Evolutionary conservation across 2,797 vertebrate species (phyloP).

Genomic region (Telmatherina bonti): DNA sequence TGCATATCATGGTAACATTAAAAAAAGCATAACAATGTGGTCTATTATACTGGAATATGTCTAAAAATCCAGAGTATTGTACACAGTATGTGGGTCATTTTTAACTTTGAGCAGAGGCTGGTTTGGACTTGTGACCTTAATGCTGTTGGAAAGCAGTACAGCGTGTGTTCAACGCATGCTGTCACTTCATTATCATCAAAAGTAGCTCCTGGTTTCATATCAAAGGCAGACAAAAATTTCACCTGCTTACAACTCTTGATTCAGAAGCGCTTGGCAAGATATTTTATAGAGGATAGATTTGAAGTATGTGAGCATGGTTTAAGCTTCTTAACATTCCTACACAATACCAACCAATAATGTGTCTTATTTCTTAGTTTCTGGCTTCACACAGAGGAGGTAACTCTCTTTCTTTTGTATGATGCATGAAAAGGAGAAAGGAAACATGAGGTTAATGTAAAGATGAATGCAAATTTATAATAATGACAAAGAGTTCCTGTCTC

Average conservation of each 20-base stretch:
- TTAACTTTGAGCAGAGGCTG: constrained; percentile 40
- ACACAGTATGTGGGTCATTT: constrained; percentile 49
- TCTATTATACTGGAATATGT: constrained; percentile 24
- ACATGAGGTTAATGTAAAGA: background rate
- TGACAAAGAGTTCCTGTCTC: constrained; percentile 5
- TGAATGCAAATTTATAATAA: constrained; percentile 9
- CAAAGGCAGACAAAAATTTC: background rate
- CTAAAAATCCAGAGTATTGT: constrained; percentile 37
- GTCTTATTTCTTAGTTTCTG: constrained; percentile 43
- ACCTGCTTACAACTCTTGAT: constrained; percentile 7
- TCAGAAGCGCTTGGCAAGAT: background rate
- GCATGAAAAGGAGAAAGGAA: background rate
- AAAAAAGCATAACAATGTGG: background rate
- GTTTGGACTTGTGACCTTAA: constrained; percentile 49
- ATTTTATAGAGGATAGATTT: constrained; percentile 20
- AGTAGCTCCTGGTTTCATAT: constrained; percentile 2
- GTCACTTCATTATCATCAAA: constrained; percentile 29
- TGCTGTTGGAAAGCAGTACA: constrained; percentile 43
- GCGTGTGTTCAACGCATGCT: constrained; percentile 18
- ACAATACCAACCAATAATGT: constrained; percentile 38
- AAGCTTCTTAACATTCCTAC: constrained; percentile 64
- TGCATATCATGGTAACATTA: constrained; percentile 31
- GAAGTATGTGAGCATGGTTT: constrained; percentile 21
- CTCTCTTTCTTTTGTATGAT: background rate
- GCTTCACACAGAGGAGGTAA: constrained; percentile 1